A percentile compares a stretch with the other conserved stretches of the same genome.
Evolutionary conservation across 1,140 invertebrate genomes (phyloP).

Genomic region (Arion vulgaris): DNA sequence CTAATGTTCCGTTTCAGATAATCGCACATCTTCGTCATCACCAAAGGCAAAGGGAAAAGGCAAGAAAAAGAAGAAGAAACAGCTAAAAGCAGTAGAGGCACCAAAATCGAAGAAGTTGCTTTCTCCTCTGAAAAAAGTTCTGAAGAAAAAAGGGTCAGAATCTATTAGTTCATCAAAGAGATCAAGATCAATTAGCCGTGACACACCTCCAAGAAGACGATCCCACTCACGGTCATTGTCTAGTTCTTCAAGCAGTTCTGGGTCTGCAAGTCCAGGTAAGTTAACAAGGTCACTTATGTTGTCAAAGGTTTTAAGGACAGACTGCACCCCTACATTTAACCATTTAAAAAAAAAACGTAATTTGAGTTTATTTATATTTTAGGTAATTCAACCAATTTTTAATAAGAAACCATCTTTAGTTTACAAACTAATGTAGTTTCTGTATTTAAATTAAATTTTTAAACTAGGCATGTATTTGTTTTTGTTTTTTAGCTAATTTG

Average conservation of each 20-base stretch:
- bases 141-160: slow-evolving; percentile 20
- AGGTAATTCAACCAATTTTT: too few relatives aligned
- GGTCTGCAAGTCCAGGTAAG: slow-evolving; percentile 22
- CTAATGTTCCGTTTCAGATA: slow-evolving; percentile 26
- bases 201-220: background rate
- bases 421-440: too few relatives aligned
- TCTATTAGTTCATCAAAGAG: background rate
- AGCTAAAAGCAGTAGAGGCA: background rate
- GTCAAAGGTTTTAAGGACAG: background rate
- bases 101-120: slow-evolving; percentile 33
- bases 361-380: too few relatives aligned
- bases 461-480: too few relatives aligned
- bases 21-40: slow-evolving; percentile 9
- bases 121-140: slow-evolving; percentile 35
- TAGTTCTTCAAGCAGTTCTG: background rate
- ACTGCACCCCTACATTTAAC: too few relatives aligned
- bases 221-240: background rate
- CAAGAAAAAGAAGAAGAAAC: slow-evolving; percentile 35
- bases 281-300: background rate
- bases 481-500: too few relatives aligned
- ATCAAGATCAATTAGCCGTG: slow-evolving; percentile 13
- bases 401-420: too few relatives aligned
- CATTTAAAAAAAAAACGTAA: background rate
- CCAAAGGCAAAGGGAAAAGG: slow-evolving; percentile 20
- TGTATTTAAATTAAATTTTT: too few relatives aligned